Base-by-base conservation (phyloP, 2,797 vertebrate species). In the Brachymystax lenok region DNA sequence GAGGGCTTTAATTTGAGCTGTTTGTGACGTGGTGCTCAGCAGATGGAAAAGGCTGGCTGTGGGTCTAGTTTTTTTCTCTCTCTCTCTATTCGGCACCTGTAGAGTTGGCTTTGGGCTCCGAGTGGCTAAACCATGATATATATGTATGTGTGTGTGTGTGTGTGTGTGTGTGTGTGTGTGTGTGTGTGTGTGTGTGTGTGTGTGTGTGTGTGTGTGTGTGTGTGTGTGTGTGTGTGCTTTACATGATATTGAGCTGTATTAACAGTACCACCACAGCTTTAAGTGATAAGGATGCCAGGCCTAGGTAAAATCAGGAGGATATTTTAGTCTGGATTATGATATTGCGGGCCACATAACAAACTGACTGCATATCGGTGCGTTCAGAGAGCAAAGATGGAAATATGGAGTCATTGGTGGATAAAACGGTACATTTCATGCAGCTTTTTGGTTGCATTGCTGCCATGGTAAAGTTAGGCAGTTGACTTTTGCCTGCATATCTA, bases 401-500 rank as follows among this genome's bases (percentile, higher is more conserved):
- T 17, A 35, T 33, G 28, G 66, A 35, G 30, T 33, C 66, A 10
- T 68, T 30, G 66, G 30, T 27, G 14, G 28, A 46, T 46, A 10
- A 46, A 33, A 68, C 16, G 10, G 21, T 17, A 35, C 14, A 33
- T 19, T 33, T 5, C 14, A 19, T 5, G 28, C 30, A 6, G 66
- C 24, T 16, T 66, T 46, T 12, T 3, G 40, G 0, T 46, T 46
- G 40, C 10, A 21, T 30, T 24, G 19, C 67, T 51, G 64, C 52
- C 46, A 61, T 63, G 35, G 30, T 73, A 33, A 21, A 63, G 17
- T 63, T 21, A 63, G 21, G 59, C 12, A 8, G 21, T 30, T n/a
- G 30, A 66, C 71, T 46, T 46, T 46, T 46, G 40, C 10, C 56
- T 68, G 61, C 13, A 3, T 40, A 77, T 68, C 35, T 21, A 74